Evolutionary conservation across 2,888 invertebrate species (phyloP), one percentile per base, ranked within the genome.

Genomic region (Xestia rhomboidea): DNA sequence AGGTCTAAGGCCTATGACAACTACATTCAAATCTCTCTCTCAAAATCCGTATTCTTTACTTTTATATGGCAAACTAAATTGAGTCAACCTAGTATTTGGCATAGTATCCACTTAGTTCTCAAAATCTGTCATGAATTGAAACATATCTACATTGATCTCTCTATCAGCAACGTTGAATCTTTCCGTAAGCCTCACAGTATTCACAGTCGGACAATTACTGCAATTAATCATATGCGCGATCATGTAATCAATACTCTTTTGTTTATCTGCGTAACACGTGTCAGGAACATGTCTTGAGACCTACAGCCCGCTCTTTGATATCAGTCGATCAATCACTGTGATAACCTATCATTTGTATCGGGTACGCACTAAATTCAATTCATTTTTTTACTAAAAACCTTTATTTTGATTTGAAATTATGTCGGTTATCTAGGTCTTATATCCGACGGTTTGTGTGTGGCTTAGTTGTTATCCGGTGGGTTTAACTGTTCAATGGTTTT

Each of bases 191-290:
- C 49, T 24, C 13, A 7, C 38, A 83, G n/a, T 41, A 38, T 60
- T 66, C 24, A 69, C 44, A 68, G 21, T 27, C 18, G 27, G 7
- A 83, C 51, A 84, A 71, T 79, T 81, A 79, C 54, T 71, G 60
- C 71, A 67, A 79, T 57, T 85, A 75, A 82, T 85, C 51, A 64
- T 85, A 82, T 75, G 82, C 60, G 76, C 71, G 74, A 69, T 71
- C 86, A 73, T 66, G 82, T 83, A 85, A 83, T 83, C 72, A 86
- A 82, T 72, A 82, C 83, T 44, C 72, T 67, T 76, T 85, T 86
- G 86, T 85, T 85, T 83, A 83, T 86, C 83, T 34, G 15, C 7
- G 2, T 13, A 76, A 86, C 83, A 83, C 83, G 87, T 86, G 83
- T 83, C 41, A 34, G 30, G 4, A 60, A 76, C 80, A 84, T 87